These are phyloP conservation scores for Myotis brandtii DNA, from an alignment of 2,113 vertebrate genomes.

Conservation along the genomic window DNA sequence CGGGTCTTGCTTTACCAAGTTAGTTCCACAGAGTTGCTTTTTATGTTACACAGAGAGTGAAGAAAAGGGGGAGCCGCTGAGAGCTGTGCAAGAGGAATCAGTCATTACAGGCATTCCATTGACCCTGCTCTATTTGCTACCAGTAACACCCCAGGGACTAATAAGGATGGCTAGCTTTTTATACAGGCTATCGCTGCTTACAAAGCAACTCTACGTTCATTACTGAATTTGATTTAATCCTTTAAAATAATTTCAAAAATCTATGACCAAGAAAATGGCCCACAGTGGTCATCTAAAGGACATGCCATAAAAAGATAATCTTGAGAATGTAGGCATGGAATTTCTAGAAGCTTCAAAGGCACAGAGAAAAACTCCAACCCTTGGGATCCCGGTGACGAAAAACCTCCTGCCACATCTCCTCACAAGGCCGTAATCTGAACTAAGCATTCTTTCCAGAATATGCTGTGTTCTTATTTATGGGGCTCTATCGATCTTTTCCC, in stretches of 20 bases:
- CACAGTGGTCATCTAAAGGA: neutral
- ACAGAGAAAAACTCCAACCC: neutral
- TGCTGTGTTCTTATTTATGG: neutral
- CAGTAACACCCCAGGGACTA: neutral
- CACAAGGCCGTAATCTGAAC: neutral
- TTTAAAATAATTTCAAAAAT: constrained; percentile 33
- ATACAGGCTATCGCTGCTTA: neutral
- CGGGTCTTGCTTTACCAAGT: neutral
- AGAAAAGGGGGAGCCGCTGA: neutral
- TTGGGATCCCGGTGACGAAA: too few relatives aligned
- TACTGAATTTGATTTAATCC: neutral
- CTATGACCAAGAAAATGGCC: neutral
- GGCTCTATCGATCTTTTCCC: neutral
- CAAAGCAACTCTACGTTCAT: neutral
- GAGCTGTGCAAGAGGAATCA: neutral
- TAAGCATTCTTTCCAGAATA: neutral
- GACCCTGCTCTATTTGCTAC: neutral
- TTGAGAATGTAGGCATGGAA: neutral
- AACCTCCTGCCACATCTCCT: neutral
- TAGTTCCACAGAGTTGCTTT: neutral
- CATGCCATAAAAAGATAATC: neutral
- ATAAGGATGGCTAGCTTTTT: neutral
- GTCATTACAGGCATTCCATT: neutral
- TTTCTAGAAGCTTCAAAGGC: neutral
- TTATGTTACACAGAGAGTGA: neutral